phyloP scores from a whole-genome alignment of 2,888 invertebrate species.

The Acleris laterana region DNA sequence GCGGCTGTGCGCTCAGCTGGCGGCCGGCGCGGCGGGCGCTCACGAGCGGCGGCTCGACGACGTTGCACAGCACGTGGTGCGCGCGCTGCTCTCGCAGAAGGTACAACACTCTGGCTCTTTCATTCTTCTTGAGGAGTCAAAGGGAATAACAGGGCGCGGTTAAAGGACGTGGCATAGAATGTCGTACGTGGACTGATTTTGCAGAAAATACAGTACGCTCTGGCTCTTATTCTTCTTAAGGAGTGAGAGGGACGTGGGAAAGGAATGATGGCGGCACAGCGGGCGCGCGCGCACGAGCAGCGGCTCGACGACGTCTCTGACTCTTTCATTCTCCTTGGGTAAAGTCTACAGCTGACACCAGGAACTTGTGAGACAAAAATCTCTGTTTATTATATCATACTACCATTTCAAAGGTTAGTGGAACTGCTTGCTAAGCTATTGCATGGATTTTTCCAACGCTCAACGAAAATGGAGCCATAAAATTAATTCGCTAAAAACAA shows the following conservation, averaged over 20 bases:
- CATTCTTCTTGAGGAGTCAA: too few relatives aligned
- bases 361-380: too few relatives aligned
- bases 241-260: too few relatives aligned
- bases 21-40: slow-evolving; percentile 81
- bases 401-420: neutral
- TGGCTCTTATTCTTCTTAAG: too few relatives aligned
- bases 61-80: slow-evolving; percentile 92
- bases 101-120: slow-evolving; percentile 61
- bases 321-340: too few relatives aligned
- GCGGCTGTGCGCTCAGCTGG: slow-evolving; percentile 85
- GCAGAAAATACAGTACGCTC: neutral
- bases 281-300: neutral
- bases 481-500: slow-evolving; percentile 33
- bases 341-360: too few relatives aligned
- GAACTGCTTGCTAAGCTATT: neutral
- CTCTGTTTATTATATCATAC: too few relatives aligned
- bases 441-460: neutral
- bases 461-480: neutral
- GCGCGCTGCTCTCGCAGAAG: slow-evolving; percentile 93
- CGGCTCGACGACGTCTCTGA: too few relatives aligned
- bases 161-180: neutral
- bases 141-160: too few relatives aligned
- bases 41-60: slow-evolving; percentile 92
- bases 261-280: neutral
- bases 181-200: neutral